Conservation (phyloP, 2,888 invertebrate genomes). For the Phlogophora meticulosa region DNA sequence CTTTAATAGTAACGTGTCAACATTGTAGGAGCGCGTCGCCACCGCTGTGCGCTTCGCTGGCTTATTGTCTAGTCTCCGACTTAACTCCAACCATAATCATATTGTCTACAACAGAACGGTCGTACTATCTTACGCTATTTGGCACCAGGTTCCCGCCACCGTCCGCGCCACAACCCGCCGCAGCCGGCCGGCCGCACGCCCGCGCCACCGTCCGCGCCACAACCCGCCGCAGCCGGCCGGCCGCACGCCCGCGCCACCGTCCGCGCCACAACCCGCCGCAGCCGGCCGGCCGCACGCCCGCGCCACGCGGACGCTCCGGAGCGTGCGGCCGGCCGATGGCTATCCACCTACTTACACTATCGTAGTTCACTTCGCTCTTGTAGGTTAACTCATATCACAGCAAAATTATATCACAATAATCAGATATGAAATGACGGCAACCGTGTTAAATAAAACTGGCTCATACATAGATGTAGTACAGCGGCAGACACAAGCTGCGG, state of each 20-base stretch:
- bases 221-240: too few relatives aligned
- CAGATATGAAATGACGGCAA: constrained; percentile 20
- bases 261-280: too few relatives aligned
- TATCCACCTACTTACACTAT: constrained; percentile 22
- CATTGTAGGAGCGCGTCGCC: constrained; percentile 52
- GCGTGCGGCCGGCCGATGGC: constrained; percentile 6
- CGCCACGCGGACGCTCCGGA: too few relatives aligned
- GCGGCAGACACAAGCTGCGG: neutral
- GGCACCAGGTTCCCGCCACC: constrained; percentile 71
- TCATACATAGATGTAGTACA: neutral
- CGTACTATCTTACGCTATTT: constrained; percentile 71
- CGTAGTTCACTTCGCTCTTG: constrained; percentile 44
- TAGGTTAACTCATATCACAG: constrained; percentile 73
- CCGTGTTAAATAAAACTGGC: neutral
- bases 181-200: constrained; percentile 15
- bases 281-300: too few relatives aligned
- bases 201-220: neutral
- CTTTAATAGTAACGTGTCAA: constrained; percentile 71
- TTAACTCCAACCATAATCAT: constrained; percentile 38
- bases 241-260: neutral
- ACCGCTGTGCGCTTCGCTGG: constrained; percentile 66
- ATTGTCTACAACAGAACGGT: constrained; percentile 47
- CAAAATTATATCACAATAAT: constrained; percentile 65
- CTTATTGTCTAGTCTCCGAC: constrained; percentile 71
- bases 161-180: too few relatives aligned